A percentile compares a stretch with the other conserved stretches of the same genome.
phyloP scores from a whole-genome alignment of 1,140 invertebrate species.

The Lepidurus arcticus region DNA sequence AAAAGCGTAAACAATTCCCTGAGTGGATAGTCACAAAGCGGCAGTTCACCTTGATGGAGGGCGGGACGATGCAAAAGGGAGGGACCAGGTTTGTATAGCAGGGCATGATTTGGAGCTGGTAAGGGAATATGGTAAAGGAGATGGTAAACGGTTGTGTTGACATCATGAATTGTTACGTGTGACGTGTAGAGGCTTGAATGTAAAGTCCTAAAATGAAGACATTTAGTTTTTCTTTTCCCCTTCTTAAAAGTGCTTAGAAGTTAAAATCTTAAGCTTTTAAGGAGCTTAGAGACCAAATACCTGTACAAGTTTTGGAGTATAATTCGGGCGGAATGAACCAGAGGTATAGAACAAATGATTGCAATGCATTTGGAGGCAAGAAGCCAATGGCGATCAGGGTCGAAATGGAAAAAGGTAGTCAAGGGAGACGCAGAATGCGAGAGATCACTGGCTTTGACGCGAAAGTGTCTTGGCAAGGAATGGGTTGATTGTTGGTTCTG shows the following conservation, averaged over 20 bases:
- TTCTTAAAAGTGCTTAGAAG: too few relatives aligned
- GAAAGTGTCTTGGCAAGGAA: conserved; percentile 37
- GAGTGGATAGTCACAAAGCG: conserved; percentile 88
- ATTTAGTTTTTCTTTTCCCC: background rate
- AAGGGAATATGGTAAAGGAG: conserved; percentile 88
- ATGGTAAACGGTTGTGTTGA: conserved; percentile 69
- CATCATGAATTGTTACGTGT: background rate
- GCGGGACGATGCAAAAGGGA: conserved; percentile 56
- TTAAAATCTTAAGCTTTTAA: too few relatives aligned
- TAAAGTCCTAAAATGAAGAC: background rate
- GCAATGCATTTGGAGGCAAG: conserved; percentile 93
- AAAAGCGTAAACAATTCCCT: conserved; percentile 78
- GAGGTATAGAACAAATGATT: conserved; percentile 82
- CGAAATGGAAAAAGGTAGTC: conserved; percentile 71
- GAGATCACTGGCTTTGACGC: conserved; percentile 32
- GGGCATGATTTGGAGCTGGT: conserved; percentile 69
- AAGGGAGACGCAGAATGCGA: conserved; percentile 45
- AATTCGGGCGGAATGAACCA: conserved; percentile 73
- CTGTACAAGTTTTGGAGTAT: conserved; percentile 82
- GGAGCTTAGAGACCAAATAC: conserved; percentile 44
- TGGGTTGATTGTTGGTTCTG: conserved; percentile 28
- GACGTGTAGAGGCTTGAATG: background rate
- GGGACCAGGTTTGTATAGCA: conserved; percentile 26
- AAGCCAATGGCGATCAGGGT: conserved; percentile 85
- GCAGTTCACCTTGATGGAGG: conserved; percentile 65